phyloP scores from a whole-genome alignment of 2,888 invertebrate species.

The Portevinia maculata region DNA sequence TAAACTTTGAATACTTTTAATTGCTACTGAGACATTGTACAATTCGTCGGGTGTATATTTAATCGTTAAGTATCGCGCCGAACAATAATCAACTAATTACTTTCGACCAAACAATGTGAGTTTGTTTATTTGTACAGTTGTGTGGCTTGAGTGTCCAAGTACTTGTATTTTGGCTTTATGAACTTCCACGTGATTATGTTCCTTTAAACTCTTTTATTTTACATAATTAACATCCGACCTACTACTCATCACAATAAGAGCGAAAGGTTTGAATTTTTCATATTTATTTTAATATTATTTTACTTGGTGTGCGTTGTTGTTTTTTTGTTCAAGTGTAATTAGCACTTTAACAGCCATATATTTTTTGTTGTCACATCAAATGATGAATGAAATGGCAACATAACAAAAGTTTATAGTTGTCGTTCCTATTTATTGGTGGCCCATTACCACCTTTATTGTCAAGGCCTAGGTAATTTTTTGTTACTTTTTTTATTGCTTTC shows the following conservation, averaged over 20 bases:
- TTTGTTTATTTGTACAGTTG: slow-evolving; percentile 4
- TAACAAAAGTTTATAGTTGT: slow-evolving; percentile 35
- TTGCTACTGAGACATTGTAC: slow-evolving; percentile 8
- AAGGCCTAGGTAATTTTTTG: slow-evolving; percentile 28
- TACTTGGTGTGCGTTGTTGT: not conserved
- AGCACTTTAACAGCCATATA: slow-evolving; percentile 33
- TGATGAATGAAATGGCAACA: slow-evolving; percentile 26
- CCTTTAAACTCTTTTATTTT: not conserved
- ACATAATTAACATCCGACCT: too few relatives aligned
- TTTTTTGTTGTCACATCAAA: not conserved
- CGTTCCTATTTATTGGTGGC: slow-evolving; percentile 55
- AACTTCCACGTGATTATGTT: slow-evolving; percentile 26
- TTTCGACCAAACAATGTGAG: slow-evolving; percentile 38
- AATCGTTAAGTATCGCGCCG: slow-evolving; percentile 17
- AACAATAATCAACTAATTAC: slow-evolving; percentile 15
- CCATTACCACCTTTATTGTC: slow-evolving; percentile 58
- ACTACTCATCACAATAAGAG: too few relatives aligned
- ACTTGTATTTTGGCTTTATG: slow-evolving; percentile 40
- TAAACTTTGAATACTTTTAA: slow-evolving; percentile 24
- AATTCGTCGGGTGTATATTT: slow-evolving; percentile 9
- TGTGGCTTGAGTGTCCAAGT: slow-evolving; percentile 15
- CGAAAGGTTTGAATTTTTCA: too few relatives aligned
- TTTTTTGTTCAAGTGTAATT: slow-evolving; percentile 33
- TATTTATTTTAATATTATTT: too few relatives aligned
- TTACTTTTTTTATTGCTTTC: slow-evolving; percentile 15